Evolutionary conservation across 2,888 invertebrate species (phyloP).

Genomic region (Brachylomia viminalis): DNA sequence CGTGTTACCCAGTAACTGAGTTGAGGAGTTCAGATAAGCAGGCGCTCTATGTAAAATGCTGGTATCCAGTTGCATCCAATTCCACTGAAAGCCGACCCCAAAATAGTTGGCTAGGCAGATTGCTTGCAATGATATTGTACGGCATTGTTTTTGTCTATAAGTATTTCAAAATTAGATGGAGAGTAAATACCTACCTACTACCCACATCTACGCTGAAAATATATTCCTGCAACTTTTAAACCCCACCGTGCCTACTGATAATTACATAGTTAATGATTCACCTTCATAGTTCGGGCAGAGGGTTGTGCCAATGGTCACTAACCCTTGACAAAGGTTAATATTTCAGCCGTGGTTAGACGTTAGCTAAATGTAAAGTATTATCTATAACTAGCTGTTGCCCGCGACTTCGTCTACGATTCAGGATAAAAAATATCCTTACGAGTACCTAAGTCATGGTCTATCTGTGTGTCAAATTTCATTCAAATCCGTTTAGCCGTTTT

Average conservation of each 20-base stretch:
- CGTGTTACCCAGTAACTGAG: background rate
- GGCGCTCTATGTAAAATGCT: background rate
- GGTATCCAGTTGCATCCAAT: background rate
- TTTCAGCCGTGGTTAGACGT: conserved; percentile 10
- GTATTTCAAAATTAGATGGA: background rate
- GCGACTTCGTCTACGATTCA: background rate
- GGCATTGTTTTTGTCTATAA: no score
- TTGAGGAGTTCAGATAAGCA: background rate
- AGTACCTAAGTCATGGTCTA: no score
- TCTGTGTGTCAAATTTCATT: no score
- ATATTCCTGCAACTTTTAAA: conserved; percentile 12
- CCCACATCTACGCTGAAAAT: background rate
- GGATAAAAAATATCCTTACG: accelerated
- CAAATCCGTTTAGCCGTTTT: background rate
- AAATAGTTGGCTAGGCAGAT: background rate
- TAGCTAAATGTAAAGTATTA: conserved; percentile 4
- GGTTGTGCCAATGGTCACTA: conserved; percentile 22
- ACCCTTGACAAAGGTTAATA: conserved; percentile 33
- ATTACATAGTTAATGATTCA: conserved; percentile 29
- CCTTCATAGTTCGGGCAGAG: conserved; percentile 33
- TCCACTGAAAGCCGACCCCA: background rate
- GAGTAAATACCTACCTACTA: background rate
- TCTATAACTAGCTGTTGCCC: background rate
- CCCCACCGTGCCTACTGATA: conserved; percentile 13
- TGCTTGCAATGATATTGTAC: background rate